A percentile compares a stretch with the other conserved stretches of the same genome.
phyloP scores from a whole-genome alignment of 2,888 invertebrate genomes.

The Erpobdella octoculata region DNA sequence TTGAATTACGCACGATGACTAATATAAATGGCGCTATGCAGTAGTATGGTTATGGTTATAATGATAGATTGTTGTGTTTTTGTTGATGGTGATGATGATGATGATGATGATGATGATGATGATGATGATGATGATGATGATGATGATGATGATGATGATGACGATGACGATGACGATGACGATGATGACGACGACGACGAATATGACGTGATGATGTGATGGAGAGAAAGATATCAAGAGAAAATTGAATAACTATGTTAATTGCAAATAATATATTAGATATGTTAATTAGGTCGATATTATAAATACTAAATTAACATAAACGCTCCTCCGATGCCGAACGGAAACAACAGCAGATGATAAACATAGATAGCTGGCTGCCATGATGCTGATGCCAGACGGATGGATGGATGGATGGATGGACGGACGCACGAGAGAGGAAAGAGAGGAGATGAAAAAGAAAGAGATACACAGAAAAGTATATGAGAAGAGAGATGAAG shows the following conservation, averaged over 20 bases:
- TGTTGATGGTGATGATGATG: conserved; percentile 12
- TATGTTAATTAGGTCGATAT: not conserved
- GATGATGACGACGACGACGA: not conserved
- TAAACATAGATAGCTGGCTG: too few relatives aligned
- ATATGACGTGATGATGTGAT: too few relatives aligned
- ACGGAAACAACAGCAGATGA: too few relatives aligned
- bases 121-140: conserved; percentile 29
- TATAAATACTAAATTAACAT: too few relatives aligned
- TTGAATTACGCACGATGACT: too few relatives aligned
- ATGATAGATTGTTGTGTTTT: not conserved
- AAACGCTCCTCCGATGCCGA: too few relatives aligned
- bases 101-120: conserved; percentile 22
- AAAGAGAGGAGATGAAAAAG: too few relatives aligned
- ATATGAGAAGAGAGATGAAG: too few relatives aligned
- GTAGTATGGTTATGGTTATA: not conserved
- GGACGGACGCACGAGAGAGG: too few relatives aligned
- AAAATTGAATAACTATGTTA: not conserved
- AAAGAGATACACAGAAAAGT: too few relatives aligned
- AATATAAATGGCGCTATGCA: not conserved
- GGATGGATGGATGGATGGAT: too few relatives aligned
- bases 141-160: conserved; percentile 22
- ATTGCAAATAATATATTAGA: not conserved
- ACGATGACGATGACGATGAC: conserved; percentile 8
- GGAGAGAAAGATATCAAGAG: not conserved
- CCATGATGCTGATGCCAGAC: too few relatives aligned